Evolutionary conservation across 2,797 vertebrate genomes (phyloP).

Genomic region (Eremophila alpestris): DNA sequence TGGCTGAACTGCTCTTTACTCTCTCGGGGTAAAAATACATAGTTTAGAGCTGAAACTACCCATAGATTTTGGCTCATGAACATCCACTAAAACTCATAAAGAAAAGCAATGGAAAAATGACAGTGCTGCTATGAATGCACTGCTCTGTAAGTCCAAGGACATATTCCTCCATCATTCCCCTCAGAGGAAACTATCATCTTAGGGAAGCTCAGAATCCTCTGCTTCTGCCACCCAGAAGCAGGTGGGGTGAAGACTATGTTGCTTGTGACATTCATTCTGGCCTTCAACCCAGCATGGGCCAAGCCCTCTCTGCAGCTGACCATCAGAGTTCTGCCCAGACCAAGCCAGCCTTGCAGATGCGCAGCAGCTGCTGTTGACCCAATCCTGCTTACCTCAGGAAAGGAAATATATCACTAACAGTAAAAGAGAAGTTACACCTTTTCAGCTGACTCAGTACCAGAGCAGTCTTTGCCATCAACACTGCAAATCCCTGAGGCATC

Average conservation of each 20-base stretch:
- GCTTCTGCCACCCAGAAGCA: not conserved
- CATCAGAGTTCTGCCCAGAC: not conserved
- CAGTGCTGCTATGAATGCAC: not conserved
- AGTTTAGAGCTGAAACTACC: not conserved
- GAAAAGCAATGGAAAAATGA: not conserved
- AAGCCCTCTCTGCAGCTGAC: not conserved
- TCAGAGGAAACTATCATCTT: slow-evolving; percentile 18
- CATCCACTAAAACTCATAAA: not conserved
- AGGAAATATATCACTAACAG: not conserved
- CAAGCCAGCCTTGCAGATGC: not conserved
- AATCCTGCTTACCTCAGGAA: not conserved
- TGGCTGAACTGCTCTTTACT: not conserved
- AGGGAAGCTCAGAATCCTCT: not conserved
- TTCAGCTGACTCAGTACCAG: slow-evolving; percentile 30
- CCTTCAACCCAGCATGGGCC: not conserved
- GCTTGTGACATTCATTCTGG: not conserved
- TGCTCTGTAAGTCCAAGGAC: slow-evolving; percentile 8
- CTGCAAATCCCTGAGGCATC: not conserved
- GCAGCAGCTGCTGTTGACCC: not conserved
- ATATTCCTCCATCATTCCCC: not conserved
- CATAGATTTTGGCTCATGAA: not conserved
- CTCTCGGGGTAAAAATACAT: not conserved
- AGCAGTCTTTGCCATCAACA: not conserved
- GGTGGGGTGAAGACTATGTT: not conserved
- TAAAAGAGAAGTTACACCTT: slow-evolving; percentile 3